These are phyloP conservation scores for Onychomys torridus DNA, from an alignment of 2,797 vertebrate species.

Conservation along the genomic window DNA sequence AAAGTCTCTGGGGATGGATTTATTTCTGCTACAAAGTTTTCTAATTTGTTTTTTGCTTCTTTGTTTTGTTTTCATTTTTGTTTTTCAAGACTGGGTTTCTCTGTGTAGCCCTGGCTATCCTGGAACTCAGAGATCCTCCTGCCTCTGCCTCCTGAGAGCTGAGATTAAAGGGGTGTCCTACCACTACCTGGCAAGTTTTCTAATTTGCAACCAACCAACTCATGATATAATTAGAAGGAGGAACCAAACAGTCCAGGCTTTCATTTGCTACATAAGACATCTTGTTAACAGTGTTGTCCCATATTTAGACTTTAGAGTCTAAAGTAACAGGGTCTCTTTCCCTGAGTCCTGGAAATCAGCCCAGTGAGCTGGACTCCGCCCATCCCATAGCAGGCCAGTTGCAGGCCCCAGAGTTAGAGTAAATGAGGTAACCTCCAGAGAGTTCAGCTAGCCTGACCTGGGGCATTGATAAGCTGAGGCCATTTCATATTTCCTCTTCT, in stretches of 20 bases:
- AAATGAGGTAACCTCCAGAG: neutral
- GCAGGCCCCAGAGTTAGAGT: neutral
- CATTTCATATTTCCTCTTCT: neutral
- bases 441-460: neutral
- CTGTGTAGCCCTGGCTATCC: neutral
- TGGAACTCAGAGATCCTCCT: neutral
- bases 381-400: neutral
- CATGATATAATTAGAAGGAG: neutral
- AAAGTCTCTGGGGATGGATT: neutral
- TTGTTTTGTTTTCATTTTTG: neutral
- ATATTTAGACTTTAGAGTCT: too few relatives aligned
- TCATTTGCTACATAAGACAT: neutral
- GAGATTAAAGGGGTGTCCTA: neutral
- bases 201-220: neutral
- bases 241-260: neutral
- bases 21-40: neutral
- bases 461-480: conserved; percentile 9
- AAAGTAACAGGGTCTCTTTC: neutral
- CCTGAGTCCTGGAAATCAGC: neutral
- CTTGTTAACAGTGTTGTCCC: neutral
- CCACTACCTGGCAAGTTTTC: neutral
- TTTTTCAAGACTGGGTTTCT: neutral
- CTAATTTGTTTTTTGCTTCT: neutral
- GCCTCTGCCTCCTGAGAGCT: neutral
- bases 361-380: neutral